phyloP scores from a whole-genome alignment of 2,113 vertebrate species.

The Heteronetta atricapilla region DNA sequence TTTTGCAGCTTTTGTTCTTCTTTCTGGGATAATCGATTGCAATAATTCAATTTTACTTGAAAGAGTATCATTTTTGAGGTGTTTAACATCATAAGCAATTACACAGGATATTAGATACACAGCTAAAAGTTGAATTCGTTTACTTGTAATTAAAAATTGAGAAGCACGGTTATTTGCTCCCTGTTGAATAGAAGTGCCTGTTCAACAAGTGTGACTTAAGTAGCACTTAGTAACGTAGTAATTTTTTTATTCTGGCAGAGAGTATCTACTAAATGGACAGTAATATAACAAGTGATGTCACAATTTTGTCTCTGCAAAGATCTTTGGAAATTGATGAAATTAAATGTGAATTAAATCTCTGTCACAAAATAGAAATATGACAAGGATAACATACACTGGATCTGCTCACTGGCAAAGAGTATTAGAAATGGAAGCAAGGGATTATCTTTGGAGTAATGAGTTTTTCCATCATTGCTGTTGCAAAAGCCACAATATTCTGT shows the following conservation, averaged over 20 bases:
- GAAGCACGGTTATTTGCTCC: not conserved
- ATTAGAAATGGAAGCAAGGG: not conserved
- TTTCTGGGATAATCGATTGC: not conserved
- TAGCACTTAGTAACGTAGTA: not conserved
- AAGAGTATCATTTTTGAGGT: not conserved
- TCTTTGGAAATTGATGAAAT: not conserved
- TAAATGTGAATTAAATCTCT: not conserved
- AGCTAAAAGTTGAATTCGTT: not conserved
- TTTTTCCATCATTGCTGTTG: not conserved
- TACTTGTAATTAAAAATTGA: not conserved
- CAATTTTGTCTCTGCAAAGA: not conserved
- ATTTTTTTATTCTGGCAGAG: not conserved
- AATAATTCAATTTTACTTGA: not conserved
- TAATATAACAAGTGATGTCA: not conserved
- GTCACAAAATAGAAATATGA: not conserved
- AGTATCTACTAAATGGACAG: not conserved
- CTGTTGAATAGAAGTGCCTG: not conserved
- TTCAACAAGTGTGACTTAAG: not conserved
- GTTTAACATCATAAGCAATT: not conserved
- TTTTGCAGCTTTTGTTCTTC: not conserved
- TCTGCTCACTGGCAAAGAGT: not conserved
- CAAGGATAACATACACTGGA: no score
- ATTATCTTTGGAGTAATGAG: not conserved
- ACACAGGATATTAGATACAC: not conserved
- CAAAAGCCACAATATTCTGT: not conserved